Conservation (phyloP, 2,113 vertebrate genomes). For the Sinocyclocheilus rhinocerous region DNA sequence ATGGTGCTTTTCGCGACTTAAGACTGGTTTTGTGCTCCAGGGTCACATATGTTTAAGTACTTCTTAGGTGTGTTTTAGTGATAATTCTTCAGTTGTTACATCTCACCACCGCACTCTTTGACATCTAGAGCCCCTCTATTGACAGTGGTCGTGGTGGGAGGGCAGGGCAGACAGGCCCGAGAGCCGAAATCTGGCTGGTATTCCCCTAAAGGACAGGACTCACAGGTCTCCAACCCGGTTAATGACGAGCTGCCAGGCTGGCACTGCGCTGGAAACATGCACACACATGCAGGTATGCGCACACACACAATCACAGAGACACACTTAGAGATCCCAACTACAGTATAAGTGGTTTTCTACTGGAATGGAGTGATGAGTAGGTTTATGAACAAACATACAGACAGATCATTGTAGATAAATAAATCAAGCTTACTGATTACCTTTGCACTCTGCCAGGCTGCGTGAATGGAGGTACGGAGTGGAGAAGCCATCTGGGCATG, state of each 20-base stretch:
- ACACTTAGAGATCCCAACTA: constrained; percentile 1
- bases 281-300: constrained; percentile 24
- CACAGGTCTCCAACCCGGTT: constrained; percentile 93
- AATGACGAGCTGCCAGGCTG: constrained; percentile 91
- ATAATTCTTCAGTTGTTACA: not conserved
- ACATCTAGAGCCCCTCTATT: constrained; percentile 88
- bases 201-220: constrained; percentile 90
- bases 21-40: too few species aligned
- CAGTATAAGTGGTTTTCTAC: not conserved
- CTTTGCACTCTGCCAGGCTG: constrained; percentile 89
- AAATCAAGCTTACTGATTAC: constrained; percentile 66
- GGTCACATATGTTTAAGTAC: not conserved
- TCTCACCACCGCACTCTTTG: constrained; percentile 91
- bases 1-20: too few species aligned
- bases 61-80: not conserved
- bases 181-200: constrained; percentile 86
- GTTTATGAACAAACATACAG: not conserved
- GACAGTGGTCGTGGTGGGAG: constrained; percentile 86
- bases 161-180: constrained; percentile 83
- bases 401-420: not conserved
- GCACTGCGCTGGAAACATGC: constrained; percentile 84
- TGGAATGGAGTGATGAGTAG: not conserved
- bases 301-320: constrained; percentile 24
- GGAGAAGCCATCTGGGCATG: constrained; percentile 85
- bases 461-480: constrained; percentile 94